These are phyloP conservation scores for Thaumetopoea pityocampa DNA, from an alignment of 1,140 invertebrate genomes.

Conservation along the genomic window DNA sequence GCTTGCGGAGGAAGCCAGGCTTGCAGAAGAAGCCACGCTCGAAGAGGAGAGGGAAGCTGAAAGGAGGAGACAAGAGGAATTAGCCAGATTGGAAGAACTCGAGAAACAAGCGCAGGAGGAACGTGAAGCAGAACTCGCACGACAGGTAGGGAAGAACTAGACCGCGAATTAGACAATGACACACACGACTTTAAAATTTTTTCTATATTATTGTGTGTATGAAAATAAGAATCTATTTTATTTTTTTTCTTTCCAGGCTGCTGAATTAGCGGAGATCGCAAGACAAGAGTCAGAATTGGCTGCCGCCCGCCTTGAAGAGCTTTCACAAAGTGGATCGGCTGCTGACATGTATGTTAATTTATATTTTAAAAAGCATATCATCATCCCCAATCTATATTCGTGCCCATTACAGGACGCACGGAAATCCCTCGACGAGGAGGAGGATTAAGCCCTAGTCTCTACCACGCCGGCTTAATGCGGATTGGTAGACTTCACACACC, in stretches of 20 bases:
- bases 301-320: conserved; percentile 77
- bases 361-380: too few species aligned
- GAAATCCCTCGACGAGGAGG: too few species aligned
- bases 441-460: too few species aligned
- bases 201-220: not conserved
- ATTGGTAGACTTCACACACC: too few species aligned
- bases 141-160: conserved; percentile 61
- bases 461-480: too few species aligned
- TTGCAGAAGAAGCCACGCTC: conserved; percentile 65
- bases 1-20: conserved; percentile 66
- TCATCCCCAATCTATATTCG: too few species aligned
- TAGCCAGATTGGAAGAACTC: conserved; percentile 72
- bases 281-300: conserved; percentile 78
- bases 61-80: conserved; percentile 76
- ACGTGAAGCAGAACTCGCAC: conserved; percentile 77
- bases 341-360: too few species aligned
- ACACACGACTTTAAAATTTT: not conserved
- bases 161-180: too few species aligned
- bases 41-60: conserved; percentile 78
- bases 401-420: too few species aligned
- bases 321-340: conserved; percentile 77
- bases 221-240: conserved; percentile 15
- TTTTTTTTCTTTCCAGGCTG: conserved; percentile 77
- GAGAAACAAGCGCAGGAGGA: conserved; percentile 77
- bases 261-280: conserved; percentile 78